Conservation (phyloP, 2,888 invertebrate species). For the Scelioninae gen. 2 region DNA sequence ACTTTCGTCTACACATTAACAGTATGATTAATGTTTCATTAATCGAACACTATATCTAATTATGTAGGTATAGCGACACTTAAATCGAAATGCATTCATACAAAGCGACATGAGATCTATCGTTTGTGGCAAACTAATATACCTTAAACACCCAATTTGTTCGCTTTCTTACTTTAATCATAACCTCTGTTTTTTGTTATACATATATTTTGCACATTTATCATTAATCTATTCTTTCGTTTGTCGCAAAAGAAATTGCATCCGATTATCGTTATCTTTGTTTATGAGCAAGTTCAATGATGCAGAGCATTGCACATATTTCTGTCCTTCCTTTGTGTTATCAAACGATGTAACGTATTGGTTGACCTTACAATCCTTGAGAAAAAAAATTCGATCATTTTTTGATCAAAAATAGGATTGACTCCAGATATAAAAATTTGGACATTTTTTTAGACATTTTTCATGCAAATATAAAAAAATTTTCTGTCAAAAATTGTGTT, state of each 20-base stretch:
- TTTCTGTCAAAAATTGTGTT: too few species aligned
- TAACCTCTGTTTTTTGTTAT: not conserved
- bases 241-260: slow-evolving; percentile 5
- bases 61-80: slow-evolving; percentile 39
- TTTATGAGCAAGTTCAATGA: slow-evolving; percentile 43
- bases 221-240: not conserved
- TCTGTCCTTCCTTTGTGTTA: slow-evolving; percentile 13
- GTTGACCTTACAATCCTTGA: too few species aligned
- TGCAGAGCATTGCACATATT: slow-evolving; percentile 18
- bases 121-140: slow-evolving; percentile 34
- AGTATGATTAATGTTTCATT: slow-evolving; percentile 49
- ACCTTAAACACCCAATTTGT: not conserved
- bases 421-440: too few species aligned
- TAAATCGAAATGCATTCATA: slow-evolving; percentile 55
- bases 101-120: slow-evolving; percentile 58
- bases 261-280: slow-evolving; percentile 12
- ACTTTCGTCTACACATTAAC: slow-evolving; percentile 57
- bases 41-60: slow-evolving; percentile 46
- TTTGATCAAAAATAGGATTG: too few species aligned
- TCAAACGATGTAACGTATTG: slow-evolving; percentile 15
- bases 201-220: not conserved
- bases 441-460: too few species aligned
- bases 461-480: too few species aligned
- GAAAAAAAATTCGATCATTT: too few species aligned
- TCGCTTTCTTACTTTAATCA: not conserved